Base-by-base conservation (phyloP, 2,888 invertebrate genomes). In the Deroplatys truncata region DNA sequence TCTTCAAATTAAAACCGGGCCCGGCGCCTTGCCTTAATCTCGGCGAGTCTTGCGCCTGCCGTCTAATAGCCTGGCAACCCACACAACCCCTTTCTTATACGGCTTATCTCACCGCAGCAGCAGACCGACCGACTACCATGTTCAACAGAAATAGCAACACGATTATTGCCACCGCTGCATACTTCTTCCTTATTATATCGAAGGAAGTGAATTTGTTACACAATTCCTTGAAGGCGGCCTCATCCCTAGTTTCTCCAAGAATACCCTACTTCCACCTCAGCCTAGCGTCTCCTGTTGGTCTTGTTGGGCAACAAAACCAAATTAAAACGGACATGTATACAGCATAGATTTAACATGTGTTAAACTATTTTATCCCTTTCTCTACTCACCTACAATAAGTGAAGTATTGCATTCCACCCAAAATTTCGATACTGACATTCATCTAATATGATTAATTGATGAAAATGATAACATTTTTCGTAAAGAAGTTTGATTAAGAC, bases 1-100 rank as follows among this genome's bases (percentile, higher is more conserved):
- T 85, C 85, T 85, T 85, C 85, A 85, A 85, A 85, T 85, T 85
- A 85, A 85, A 85, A 85, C 85, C 49, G 43, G 9, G 85, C 85
- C 49, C 56, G 28, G 85, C 28, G 85, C 85, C 49, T 85, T 28
- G 85, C 85, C 85, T 49, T 85, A 85, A 85, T 85, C 85, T 85
- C 85, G 43, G 56, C 16, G 43, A 28, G 43, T 43, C 35, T 85
- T 35, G 84, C 84, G 31, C 35, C n/a, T 85, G 85, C 85, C 29
- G 43, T 85, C 85, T 85, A 85, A 85, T 85, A 85, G 85, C 85
- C 85, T 85, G 49, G 85, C 43, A 85, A 31, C 49, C 25, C 85
- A 28, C 56, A 16, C 56, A 72, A 72, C 56, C 56, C 56, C 15
- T 49, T 49, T 28, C 85, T 72, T 72, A 72, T 72, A 72, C 56